Base-by-base conservation (phyloP, 2,797 vertebrate species). In the Phoebastria nigripes region DNA sequence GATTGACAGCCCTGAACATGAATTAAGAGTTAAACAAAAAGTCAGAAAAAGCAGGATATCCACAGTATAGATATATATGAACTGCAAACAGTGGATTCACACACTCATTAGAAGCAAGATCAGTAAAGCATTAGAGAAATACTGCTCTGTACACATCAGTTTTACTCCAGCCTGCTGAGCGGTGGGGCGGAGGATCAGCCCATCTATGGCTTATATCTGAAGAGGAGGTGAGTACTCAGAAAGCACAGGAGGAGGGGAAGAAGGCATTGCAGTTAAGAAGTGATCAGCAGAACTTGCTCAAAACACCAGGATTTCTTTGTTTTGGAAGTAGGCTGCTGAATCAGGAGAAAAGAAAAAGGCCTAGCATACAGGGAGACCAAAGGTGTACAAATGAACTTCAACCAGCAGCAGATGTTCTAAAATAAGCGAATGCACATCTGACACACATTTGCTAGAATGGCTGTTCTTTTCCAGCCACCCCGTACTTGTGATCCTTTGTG, bases 401-500 rank as follows among this genome's bases (percentile, higher is more conserved):
- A 0, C 10, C 44, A 25, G 35, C 0, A 28, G 13, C 31, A 28
- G 39, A 33, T 4, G 21, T 24, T 78, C 67, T 21, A 33, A 24
- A 44, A 6, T 6, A 16, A 54, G 28, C 0, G 4, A 62, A 22
- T 47, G 12, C 31, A 8, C 0, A 0, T 37, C 12, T 4, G 35
- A 51, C 42, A 8, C 17, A 8, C 25, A 5, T 14, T 7, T 12
- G 14, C n/a, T n/a, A 5, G 13, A 18, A 15, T 0, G 2, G 51
- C 55, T 24, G 46, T 1, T 69, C 81, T 42, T 24, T 18, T 21
- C 42, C 79, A 26, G 37, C 25, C 37, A 3, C 37, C 15, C 33
- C 0, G 3, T 1, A 1, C 22, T 3, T 4, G 25, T 4, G 28
- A 58, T 8, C 12, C 51, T 44, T 11, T 0, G 7, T 2, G 3